These are phyloP conservation scores for Tapera naevia DNA, from an alignment of 2,797 vertebrate species.

Conservation along the genomic window DNA sequence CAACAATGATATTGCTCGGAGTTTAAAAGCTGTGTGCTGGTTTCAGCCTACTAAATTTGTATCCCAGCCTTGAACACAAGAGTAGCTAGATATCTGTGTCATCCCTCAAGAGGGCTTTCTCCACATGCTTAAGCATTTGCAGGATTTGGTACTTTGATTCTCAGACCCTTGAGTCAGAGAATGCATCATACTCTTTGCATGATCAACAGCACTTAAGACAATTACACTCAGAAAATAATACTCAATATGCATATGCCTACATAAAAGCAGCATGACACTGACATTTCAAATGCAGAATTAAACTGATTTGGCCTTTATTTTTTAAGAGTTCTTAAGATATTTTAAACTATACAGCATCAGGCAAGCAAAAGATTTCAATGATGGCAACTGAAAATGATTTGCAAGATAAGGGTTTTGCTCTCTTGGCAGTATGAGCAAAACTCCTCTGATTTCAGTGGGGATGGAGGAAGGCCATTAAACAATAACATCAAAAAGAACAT, in stretches of 20 bases:
- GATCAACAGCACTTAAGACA: conserved; percentile 37
- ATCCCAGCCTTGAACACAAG: not conserved
- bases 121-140: not conserved
- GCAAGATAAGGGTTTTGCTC: not conserved
- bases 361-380: not conserved
- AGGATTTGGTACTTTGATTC: not conserved
- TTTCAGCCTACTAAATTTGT: not conserved
- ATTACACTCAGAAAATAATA: conserved; percentile 41
- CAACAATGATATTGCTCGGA: not conserved
- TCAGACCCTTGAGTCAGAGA: conserved; percentile 36
- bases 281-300: conserved; percentile 41
- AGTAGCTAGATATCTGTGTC: not conserved
- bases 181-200: not conserved
- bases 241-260: conserved; percentile 17
- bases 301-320: conserved; percentile 46
- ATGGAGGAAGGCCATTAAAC: not conserved
- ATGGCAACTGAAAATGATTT: not conserved
- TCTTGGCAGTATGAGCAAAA: not conserved
- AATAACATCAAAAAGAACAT: not conserved
- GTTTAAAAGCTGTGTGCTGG: not conserved
- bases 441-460: not conserved
- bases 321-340: conserved; percentile 30
- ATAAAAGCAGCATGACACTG: conserved; percentile 47
- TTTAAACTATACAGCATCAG: conserved; percentile 33
- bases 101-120: not conserved